phyloP scores from a whole-genome alignment of 2,797 vertebrate genomes.

The Chanos chanos region DNA sequence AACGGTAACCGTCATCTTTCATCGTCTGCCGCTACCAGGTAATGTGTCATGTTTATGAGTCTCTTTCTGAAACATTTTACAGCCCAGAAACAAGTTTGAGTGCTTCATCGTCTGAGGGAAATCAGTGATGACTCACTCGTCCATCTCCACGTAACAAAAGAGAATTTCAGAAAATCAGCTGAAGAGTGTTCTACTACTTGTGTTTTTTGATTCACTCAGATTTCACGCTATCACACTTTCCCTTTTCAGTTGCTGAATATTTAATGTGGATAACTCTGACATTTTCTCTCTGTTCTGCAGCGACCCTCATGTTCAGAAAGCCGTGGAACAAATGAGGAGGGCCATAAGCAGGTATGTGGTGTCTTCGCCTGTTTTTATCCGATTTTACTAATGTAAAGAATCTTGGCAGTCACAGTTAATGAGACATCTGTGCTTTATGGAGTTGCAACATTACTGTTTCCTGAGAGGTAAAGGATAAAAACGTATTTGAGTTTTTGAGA shows the following conservation, averaged over 20 bases:
- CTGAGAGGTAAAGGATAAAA: background rate
- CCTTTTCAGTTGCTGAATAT: background rate
- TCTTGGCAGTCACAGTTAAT: background rate
- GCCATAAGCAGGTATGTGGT: constrained; percentile 59
- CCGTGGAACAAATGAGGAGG: constrained; percentile 52
- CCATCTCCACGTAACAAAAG: too few relatives aligned
- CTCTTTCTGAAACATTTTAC: background rate
- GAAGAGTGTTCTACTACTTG: background rate
- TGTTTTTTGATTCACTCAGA: background rate
- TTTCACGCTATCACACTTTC: background rate
- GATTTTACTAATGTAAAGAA: background rate
- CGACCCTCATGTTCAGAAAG: constrained; percentile 51
- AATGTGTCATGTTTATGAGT: constrained; percentile 13
- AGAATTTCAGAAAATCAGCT: too few relatives aligned
- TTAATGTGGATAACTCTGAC: background rate
- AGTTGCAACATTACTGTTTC: too few relatives aligned
- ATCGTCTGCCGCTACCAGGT: constrained; percentile 51
- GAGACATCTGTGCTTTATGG: too few relatives aligned
- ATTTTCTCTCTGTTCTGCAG: constrained; percentile 33
- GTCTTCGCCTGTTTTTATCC: background rate
- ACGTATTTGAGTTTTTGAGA: too few relatives aligned
- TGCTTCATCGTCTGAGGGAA: too few relatives aligned
- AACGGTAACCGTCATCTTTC: constrained; percentile 35
- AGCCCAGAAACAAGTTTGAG: too few relatives aligned
- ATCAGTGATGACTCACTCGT: too few relatives aligned